Evolutionary conservation across 1,140 invertebrate species (phyloP).

Genomic region (Patella vulgata): DNA sequence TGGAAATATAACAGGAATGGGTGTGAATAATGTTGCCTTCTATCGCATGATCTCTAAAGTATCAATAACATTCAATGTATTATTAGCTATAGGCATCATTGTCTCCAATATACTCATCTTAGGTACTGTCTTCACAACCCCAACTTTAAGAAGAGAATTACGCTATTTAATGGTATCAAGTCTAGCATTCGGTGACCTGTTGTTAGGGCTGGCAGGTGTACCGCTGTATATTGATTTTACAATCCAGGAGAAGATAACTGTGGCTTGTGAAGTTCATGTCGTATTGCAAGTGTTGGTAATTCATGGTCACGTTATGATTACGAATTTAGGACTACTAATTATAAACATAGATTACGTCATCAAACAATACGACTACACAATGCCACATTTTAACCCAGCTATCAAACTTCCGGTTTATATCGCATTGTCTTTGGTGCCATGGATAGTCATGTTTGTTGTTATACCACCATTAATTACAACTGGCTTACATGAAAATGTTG

Average conservation of each 20-base stretch:
- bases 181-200: background rate
- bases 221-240: conserved; percentile 2
- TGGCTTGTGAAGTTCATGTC: conserved; percentile 9
- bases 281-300: background rate
- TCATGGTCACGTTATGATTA: conserved; percentile 3
- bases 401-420: no score
- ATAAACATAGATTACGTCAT: background rate
- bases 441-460: no score
- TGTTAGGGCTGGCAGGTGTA: conserved; percentile 2
- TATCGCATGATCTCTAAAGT: no score
- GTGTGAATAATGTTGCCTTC: no score
- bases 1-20: no score
- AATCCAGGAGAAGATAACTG: background rate
- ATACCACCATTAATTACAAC: no score
- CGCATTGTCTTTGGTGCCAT: no score
- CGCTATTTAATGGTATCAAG: conserved; percentile 9
- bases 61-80: no score
- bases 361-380: no score
- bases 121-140: conserved; percentile 4
- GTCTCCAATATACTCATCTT: background rate
- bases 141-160: background rate
- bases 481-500: no score
- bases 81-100: no score
- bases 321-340: conserved; percentile 1
- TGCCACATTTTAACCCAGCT: no score